A percentile compares a stretch with the other conserved stretches of the same genome.
phyloP scores from a whole-genome alignment of 1,140 invertebrate genomes.

The Zophobas atratus region DNA sequence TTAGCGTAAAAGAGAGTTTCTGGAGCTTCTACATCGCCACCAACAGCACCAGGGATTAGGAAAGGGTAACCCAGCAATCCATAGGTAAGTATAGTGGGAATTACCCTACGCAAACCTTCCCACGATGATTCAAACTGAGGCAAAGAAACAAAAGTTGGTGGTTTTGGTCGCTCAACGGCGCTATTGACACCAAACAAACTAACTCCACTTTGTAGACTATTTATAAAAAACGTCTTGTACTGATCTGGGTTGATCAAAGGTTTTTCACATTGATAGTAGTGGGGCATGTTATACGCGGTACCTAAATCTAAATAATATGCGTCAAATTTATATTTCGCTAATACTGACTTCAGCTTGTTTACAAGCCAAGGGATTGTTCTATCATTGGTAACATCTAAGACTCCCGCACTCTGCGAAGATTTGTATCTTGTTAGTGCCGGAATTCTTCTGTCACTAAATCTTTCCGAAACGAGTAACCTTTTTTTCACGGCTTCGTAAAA shows the following conservation, averaged over 20 bases:
- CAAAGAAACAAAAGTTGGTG: conserved; percentile 89
- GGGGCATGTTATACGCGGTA: conserved; percentile 88
- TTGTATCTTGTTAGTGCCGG: conserved; percentile 85
- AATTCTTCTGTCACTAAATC: conserved; percentile 80
- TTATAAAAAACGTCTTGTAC: conserved; percentile 83
- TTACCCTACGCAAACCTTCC: conserved; percentile 88
- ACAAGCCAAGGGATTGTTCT: conserved; percentile 85
- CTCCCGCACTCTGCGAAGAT: conserved; percentile 81
- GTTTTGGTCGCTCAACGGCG: conserved; percentile 84
- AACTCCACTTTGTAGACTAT: conserved; percentile 75
- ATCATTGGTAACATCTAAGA: conserved; percentile 89
- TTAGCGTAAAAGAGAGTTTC: conserved; percentile 70
- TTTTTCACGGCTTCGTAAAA: conserved; percentile 84
- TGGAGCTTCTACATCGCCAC: conserved; percentile 83
- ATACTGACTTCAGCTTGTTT: conserved; percentile 79
- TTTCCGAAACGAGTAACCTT: conserved; percentile 79
- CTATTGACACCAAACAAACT: conserved; percentile 87
- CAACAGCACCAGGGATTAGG: conserved; percentile 93
- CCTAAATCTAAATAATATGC: conserved; percentile 94
- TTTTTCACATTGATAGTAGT: conserved; percentile 85
- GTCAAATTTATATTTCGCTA: conserved; percentile 85
- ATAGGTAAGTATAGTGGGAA: conserved; percentile 89
- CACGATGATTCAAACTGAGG: conserved; percentile 91
- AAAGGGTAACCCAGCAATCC: conserved; percentile 92
- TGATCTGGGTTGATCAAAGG: conserved; percentile 84